Evolutionary conservation across 2,888 invertebrate species (phyloP).

Genomic region (Pinctada fucata): DNA sequence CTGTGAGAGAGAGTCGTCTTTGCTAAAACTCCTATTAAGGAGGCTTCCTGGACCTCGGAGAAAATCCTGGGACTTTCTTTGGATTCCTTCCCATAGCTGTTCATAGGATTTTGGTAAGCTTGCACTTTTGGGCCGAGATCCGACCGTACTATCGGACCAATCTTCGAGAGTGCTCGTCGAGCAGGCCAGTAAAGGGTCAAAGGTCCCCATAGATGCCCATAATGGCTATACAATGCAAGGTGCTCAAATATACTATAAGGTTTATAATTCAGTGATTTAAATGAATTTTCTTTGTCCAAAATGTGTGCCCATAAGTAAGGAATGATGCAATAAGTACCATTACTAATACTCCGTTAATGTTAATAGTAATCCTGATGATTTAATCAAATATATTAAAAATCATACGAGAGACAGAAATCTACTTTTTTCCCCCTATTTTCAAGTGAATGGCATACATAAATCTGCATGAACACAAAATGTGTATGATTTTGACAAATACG

Average conservation of each 20-base stretch:
- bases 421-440: too few relatives aligned
- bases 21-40: conserved; percentile 66
- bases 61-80: conserved; percentile 70
- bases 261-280: too few relatives aligned
- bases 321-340: too few relatives aligned
- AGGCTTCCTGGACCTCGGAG: conserved; percentile 69
- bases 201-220: conserved; percentile 62
- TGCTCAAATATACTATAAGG: neutral
- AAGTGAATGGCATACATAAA: too few relatives aligned
- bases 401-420: too few relatives aligned
- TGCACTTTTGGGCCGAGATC: conserved; percentile 65
- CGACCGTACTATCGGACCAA: conserved; percentile 63
- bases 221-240: conserved; percentile 57
- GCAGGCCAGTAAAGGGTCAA: conserved; percentile 59
- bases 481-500: too few relatives aligned
- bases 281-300: too few relatives aligned
- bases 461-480: too few relatives aligned
- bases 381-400: too few relatives aligned
- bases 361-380: too few relatives aligned
- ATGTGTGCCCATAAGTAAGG: too few relatives aligned
- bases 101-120: conserved; percentile 70
- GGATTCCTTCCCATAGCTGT: conserved; percentile 72
- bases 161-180: conserved; percentile 70
- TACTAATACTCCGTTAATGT: too few relatives aligned
- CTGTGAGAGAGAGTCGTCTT: conserved; percentile 66